Base-by-base conservation (phyloP, 2,113 vertebrate genomes). In the Clarias gariepinus region DNA sequence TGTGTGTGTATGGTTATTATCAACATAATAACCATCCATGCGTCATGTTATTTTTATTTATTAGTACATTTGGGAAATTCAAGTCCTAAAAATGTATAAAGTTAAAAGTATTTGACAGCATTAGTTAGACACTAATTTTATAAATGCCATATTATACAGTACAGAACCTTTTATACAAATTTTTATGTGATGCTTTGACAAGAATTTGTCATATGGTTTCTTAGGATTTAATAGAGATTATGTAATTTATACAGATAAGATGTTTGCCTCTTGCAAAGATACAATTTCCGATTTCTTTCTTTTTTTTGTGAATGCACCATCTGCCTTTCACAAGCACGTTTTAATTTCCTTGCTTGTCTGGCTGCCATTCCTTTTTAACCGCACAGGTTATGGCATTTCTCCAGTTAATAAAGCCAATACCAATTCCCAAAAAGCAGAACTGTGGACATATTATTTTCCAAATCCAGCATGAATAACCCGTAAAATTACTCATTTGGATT, bases 51-150 rank as follows among this genome's bases (percentile, higher is more conserved):
- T 64, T 41, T 60, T 86, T 52, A 58, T 58, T 64, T 30, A 21
- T 69, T 52, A 78, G 52, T 82, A 41, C 61, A 25, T 85, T 82
- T 25, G 47, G 57, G 68, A 60, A 85, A 68, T 85, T 58, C 47
- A 19, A 63, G 57, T 57, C 33, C 18, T 25, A 41, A 53, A 78
- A 60, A 79, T 60, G 69, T 64, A 55, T 77, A 30, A 82, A 52
- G 18, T 57, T 60, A 53, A 86, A 69, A 83, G 83, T 16, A 83
- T 53, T 83, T 60, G n/a, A 63, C 80, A 83, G 53, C 84, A 79
- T 79, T 69, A 60, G 71, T 71, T 77, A 61, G 63, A 36, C 21
- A 82, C 78, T 88, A 74, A 21, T 7, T 61, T 28, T n/a, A 66
- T 53, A 82, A 82, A 66, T 53, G 16, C 55, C 41, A 30, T n/a